Base-by-base conservation (phyloP, 2,113 vertebrate genomes). In the Oryzias celebensis region DNA sequence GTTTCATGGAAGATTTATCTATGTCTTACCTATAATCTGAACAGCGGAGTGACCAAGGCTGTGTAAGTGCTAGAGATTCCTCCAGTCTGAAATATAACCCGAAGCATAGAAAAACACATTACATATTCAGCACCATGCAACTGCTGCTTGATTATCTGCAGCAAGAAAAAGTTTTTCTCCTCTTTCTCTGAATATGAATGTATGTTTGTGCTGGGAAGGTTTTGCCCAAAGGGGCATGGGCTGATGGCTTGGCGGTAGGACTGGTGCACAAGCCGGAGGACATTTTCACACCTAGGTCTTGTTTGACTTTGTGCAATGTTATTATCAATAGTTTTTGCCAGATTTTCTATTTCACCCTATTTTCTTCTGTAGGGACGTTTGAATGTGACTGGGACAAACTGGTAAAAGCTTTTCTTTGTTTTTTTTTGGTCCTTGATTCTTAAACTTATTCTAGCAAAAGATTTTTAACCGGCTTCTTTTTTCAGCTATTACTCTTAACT, bases 1-100 rank as follows among this genome's bases (percentile, higher is more conserved):
- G 56, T 80, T 77, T 84, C 64, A 68, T 69, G 81, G 75, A 82
- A 66, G 72, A 81, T 85, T 80, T 71, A 86, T 87, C 78, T 66
- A 52, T 46, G 73, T 62, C 80, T 69, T 62, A 81, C 73, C 75
- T 78, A 50, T 65, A 64, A 69, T 80, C 73, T 78, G 48, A 23
- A 69, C 76, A 73, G 68, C 14, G 1, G 58, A 77, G 62, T 79
- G 78, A 77, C 83, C 74, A 62, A 79, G 68, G 65, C 68, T 73
- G 12, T 26, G 54, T 48, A 62, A 69, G 65, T 52, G 62, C 57
- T 60, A 41, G 52, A 48, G 42, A 81, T 75, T 80, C 74, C 74
- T 72, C 70, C 65, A 42, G 75, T 78, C 61, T 65, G 77, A 76
- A 73, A 82, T 82, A 78, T 75, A 81, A 76, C 77, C 78, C 80